Conservation (phyloP, 2,113 vertebrate genomes). For the Vimba vimba region DNA sequence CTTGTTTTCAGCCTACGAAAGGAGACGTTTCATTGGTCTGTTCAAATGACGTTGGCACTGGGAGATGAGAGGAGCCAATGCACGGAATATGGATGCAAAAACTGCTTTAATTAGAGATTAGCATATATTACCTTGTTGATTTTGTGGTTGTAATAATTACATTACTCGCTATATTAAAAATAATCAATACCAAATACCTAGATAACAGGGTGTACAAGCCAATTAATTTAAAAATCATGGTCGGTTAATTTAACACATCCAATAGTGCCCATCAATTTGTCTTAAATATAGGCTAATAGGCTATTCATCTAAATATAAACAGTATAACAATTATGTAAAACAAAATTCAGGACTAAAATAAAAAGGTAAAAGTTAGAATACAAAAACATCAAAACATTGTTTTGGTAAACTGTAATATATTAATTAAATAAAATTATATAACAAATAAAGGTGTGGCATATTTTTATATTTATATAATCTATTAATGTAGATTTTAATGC, state of each 20-base stretch:
- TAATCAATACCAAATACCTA: neutral
- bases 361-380: neutral
- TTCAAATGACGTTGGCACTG: slow-evolving; percentile 47
- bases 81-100: neutral
- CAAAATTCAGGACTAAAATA: neutral
- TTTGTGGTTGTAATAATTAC: neutral
- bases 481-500: too few relatives aligned
- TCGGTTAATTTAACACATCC: neutral
- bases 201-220: neutral
- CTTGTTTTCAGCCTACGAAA: slow-evolving; percentile 50
- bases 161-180: neutral
- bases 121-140: neutral
- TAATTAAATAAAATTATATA: too few relatives aligned
- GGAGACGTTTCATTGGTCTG: slow-evolving; percentile 61
- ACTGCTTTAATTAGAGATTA: neutral
- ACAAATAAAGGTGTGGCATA: too few relatives aligned
- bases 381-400: too few relatives aligned
- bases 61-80: slow-evolving; percentile 61
- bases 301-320: neutral
- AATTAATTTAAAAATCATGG: neutral
- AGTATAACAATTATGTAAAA: neutral
- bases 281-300: too few relatives aligned
- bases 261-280: neutral
- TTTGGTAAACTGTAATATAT: neutral
- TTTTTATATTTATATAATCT: too few relatives aligned